These are phyloP conservation scores for Lycaon pictus DNA, from an alignment of 2,113 vertebrate genomes.

Conservation along the genomic window DNA sequence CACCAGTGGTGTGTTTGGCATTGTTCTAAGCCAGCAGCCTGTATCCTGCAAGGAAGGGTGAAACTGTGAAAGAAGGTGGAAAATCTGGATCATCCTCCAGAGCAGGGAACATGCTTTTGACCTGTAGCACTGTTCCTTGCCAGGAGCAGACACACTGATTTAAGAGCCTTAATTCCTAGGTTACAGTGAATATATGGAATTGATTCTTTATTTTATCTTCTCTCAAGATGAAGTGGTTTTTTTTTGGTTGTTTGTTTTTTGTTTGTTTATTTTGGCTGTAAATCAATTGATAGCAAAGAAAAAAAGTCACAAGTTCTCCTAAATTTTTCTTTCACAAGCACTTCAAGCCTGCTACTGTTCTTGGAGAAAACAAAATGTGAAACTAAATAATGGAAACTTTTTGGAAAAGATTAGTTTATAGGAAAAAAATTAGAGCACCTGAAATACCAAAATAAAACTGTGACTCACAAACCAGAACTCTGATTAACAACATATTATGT, in stretches of 20 bases:
- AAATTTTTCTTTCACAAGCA: not conserved
- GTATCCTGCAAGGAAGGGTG: not conserved
- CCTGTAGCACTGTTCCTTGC: not conserved
- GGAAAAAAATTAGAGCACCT: slow-evolving; percentile 38
- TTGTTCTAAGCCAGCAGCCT: not conserved
- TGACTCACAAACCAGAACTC: slow-evolving; percentile 53
- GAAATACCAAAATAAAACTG: slow-evolving; percentile 59
- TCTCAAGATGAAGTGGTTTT: not conserved
- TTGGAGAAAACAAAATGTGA: not conserved
- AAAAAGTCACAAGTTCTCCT: not conserved
- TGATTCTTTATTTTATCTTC: not conserved
- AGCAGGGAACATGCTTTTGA: not conserved
- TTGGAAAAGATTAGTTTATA: not conserved
- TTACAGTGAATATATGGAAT: not conserved
- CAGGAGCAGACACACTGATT: not conserved
- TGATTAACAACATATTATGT: slow-evolving; percentile 15
- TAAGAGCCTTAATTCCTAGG: not conserved
- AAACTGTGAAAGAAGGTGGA: not conserved
- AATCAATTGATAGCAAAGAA: not conserved
- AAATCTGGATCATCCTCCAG: not conserved
- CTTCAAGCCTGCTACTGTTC: not conserved
- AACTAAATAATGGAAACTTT: not conserved
- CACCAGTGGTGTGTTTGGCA: not conserved
- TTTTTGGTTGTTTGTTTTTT: not conserved
- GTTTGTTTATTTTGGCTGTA: not conserved